Evolutionary conservation across 2,888 invertebrate species (phyloP).

Genomic region (Cantharis rustica): DNA sequence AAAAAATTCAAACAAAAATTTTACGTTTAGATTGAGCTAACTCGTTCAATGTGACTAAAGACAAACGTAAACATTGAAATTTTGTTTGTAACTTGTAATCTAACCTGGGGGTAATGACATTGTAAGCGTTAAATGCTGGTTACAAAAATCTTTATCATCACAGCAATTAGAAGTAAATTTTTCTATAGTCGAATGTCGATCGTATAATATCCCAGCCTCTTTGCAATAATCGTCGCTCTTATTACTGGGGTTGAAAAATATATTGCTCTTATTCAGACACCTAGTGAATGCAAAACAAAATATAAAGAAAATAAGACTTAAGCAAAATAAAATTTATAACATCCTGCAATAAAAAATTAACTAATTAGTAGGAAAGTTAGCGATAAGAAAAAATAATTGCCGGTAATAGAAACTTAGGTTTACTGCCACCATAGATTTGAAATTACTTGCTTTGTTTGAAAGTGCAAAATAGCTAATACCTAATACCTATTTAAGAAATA

Average conservation of each 20-base stretch:
- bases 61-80: constrained; percentile 21
- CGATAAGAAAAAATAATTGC: constrained; percentile 20
- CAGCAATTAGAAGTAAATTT: constrained; percentile 63
- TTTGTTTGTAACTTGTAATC: constrained; percentile 17
- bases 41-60: constrained; percentile 7
- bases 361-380: constrained; percentile 21
- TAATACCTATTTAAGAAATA: constrained; percentile 23
- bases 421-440: constrained; percentile 22
- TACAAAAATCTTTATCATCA: constrained; percentile 72
- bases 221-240: constrained; percentile 46
- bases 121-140: constrained; percentile 58
- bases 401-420: constrained; percentile 17
- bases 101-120: constrained; percentile 37
- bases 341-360: constrained; percentile 12
- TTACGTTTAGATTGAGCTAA: constrained; percentile 6
- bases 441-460: background rate
- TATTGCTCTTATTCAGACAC: constrained; percentile 42
- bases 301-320: constrained; percentile 36
- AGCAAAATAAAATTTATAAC: constrained; percentile 27
- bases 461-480: constrained; percentile 10
- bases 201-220: constrained; percentile 34
- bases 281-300: constrained; percentile 37
- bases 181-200: constrained; percentile 38
- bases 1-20: background rate
- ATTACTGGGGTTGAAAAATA: constrained; percentile 39